Base-by-base conservation (phyloP, 2,797 vertebrate species). In the Ptychobarbus kaznakovi region DNA sequence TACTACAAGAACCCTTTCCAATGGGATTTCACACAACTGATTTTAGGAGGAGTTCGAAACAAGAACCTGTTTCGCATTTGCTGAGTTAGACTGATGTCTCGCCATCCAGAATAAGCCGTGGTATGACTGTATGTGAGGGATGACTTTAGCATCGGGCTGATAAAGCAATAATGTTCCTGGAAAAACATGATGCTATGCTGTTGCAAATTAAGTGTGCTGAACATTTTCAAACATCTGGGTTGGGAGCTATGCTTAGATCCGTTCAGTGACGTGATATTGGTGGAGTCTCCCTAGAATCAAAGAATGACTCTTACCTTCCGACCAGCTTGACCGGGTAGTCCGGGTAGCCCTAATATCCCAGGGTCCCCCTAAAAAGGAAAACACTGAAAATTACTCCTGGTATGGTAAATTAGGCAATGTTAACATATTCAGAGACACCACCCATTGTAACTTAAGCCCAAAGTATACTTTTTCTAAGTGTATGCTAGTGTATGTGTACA, bases 261-360 rank as follows among this genome's bases (percentile, higher is more conserved):
- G 12, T 51, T 84, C 20, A 75, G 44, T 83, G 61, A 81, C 1
- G 22, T 56, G 70, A 35, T 6, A 20, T 35, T 73, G 25, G 20
- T 44, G 38, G 79, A 38, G 46, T 76, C 4, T 38, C 44, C 15
- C n/a, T 49, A 15, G 3, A 80, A 85, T 72, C 3, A 80, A 56
- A 83, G 25, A 18, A 78, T 20, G 18, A 83, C 53, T 76, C 91
- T 84, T 96, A 99, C 98, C 96, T 97, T 98, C 90, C 95, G 95
- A 93, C 98, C 97, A 74, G 87, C 82, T 86, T 96, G 96, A 85
- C 98, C 97, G 81, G 93, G 92, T 88, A 93, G 90, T 89, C 98
- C 98, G 16, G 94, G 91, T 72, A 96, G 92, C 53, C 97, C 97
- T 75, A 92, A 86, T 69, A 94, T 94, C 83, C 97, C 98, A 89